phyloP scores from a whole-genome alignment of 2,797 vertebrate genomes.

The Cygnus olor region DNA sequence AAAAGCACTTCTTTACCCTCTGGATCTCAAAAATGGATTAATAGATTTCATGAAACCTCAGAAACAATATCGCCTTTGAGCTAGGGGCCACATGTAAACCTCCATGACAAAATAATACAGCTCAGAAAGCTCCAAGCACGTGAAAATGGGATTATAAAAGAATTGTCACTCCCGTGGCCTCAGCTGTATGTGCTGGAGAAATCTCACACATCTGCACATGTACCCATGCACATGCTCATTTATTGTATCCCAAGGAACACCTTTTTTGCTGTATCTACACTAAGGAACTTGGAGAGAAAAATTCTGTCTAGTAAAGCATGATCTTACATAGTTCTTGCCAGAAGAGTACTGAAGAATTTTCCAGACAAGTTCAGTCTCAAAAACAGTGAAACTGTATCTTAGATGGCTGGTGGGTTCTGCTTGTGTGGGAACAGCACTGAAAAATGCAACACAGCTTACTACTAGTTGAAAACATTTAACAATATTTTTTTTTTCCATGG shows the following conservation, averaged over 20 bases:
- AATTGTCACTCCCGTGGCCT: slow-evolving; percentile 21
- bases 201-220: slow-evolving; percentile 7
- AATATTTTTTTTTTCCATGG: background rate
- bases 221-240: rapidly evolving
- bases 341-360: background rate
- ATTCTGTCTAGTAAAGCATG: background rate
- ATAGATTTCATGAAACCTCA: slow-evolving; percentile 1
- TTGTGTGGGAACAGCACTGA: background rate
- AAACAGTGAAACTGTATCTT: background rate
- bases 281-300: background rate
- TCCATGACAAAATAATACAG: slow-evolving; percentile 28
- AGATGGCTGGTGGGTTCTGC: background rate
- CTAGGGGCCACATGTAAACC: slow-evolving; percentile 20
- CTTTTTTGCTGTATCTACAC: background rate
- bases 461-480: background rate
- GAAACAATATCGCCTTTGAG: background rate
- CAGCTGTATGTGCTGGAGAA: slow-evolving; percentile 6
- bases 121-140: background rate
- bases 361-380: background rate
- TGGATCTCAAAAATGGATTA: slow-evolving; percentile 42
- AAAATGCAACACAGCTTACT: background rate
- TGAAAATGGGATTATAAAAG: slow-evolving; percentile 51
- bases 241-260: slow-evolving; percentile 13
- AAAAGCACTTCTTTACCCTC: slow-evolving; percentile 53
- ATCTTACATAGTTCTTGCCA: background rate